Evolutionary conservation across 2,888 invertebrate genomes (phyloP).

Genomic region (Chironomus riparius): DNA sequence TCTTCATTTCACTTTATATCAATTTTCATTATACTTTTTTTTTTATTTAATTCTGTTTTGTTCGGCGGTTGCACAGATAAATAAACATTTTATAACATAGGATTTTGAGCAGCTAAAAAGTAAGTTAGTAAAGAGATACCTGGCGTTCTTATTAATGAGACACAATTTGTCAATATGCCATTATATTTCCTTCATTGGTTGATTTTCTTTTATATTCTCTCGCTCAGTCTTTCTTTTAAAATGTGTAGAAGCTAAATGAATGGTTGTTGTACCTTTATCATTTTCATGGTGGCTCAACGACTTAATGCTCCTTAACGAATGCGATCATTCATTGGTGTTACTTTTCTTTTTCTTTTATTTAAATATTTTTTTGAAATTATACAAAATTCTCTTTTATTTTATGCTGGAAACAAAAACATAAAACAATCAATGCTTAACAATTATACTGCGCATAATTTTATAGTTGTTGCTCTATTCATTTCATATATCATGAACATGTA

Average conservation of each 20-base stretch:
- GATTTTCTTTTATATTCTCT: background rate
- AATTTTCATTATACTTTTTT: background rate
- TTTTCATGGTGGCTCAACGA: slow-evolving; percentile 10
- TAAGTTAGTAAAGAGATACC: background rate
- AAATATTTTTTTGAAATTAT: too few relatives aligned
- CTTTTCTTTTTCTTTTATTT: background rate
- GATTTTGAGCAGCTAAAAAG: background rate
- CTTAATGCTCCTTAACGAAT: background rate
- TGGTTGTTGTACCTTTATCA: background rate
- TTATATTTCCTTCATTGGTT: slow-evolving; percentile 12
- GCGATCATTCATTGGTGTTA: background rate
- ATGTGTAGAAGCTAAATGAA: background rate
- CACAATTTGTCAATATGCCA: slow-evolving; percentile 19
- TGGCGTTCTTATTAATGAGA: slow-evolving; percentile 19
- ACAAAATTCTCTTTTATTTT: too few relatives aligned
- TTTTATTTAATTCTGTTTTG: background rate
- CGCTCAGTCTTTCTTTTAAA: background rate
- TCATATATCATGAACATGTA: too few relatives aligned
- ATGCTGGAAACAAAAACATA: too few relatives aligned
- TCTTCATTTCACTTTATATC: background rate
- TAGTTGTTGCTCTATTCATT: too few relatives aligned
- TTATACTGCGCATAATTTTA: too few relatives aligned
- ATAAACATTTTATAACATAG: background rate
- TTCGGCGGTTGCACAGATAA: background rate
- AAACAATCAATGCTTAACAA: too few relatives aligned